These are phyloP conservation scores for Brachionus paranguensis DNA, from an alignment of 1,140 invertebrate species.

Conservation along the genomic window DNA sequence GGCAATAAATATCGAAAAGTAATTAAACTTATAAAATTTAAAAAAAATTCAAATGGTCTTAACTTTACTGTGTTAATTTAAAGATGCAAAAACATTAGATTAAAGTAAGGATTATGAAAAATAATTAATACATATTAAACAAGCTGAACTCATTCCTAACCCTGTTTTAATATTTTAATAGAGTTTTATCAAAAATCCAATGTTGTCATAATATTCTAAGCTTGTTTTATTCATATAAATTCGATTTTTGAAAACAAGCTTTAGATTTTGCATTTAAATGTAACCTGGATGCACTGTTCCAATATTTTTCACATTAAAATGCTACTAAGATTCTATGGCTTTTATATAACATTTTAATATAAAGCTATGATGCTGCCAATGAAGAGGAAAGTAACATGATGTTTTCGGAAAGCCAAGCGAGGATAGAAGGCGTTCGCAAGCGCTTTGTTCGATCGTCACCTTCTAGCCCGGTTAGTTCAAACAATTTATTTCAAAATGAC, in stretches of 20 bases:
- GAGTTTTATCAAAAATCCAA: background rate
- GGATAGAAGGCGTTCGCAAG: constrained; percentile 9
- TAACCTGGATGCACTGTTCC: background rate
- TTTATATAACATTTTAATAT: background rate
- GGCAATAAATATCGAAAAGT: constrained; percentile 39
- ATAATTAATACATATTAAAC: background rate
- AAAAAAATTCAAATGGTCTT: background rate
- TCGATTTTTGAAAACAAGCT: background rate
- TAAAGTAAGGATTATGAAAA: constrained; percentile 4
- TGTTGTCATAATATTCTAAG: background rate
- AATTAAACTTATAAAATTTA: background rate
- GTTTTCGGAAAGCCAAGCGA: background rate
- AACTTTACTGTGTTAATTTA: background rate
- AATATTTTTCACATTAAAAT: background rate
- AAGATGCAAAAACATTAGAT: constrained; percentile 31
- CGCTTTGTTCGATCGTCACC: background rate
- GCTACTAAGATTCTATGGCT: background rate
- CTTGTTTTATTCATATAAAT: background rate
- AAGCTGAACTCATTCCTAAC: background rate
- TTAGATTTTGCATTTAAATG: background rate
- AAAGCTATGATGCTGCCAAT: constrained; percentile 19
- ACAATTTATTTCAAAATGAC: background rate
- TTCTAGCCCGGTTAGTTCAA: background rate
- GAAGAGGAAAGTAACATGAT: background rate
- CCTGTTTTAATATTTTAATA: background rate